A percentile compares a stretch with the other conserved stretches of the same genome.
phyloP scores from a whole-genome alignment of 2,797 vertebrate species.

The Catharus ustulatus region DNA sequence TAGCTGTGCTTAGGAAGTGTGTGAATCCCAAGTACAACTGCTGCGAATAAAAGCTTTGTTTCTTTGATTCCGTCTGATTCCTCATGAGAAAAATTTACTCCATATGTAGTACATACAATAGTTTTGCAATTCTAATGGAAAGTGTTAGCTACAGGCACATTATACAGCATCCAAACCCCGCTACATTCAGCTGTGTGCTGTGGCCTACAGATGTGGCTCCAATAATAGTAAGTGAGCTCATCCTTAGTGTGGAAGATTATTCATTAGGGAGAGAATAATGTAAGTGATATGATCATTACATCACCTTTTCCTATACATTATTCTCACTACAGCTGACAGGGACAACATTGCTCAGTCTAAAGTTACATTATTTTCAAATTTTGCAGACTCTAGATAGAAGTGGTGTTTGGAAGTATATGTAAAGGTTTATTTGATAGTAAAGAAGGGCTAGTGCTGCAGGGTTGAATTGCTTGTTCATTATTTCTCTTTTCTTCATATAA shows the following conservation, averaged over 20 bases:
- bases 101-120: conserved; percentile 23
- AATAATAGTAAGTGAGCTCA: conserved; percentile 90
- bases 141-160: conserved; percentile 48
- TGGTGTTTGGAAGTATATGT: not conserved
- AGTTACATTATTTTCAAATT: conserved; percentile 43
- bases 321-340: conserved; percentile 80
- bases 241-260: conserved; percentile 82
- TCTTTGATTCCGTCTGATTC: conserved; percentile 28
- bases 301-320: conserved; percentile 91
- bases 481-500: not conserved
- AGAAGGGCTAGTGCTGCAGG: not conserved
- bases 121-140: conserved; percentile 33
- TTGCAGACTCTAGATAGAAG: not conserved
- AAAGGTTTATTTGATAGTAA: not conserved
- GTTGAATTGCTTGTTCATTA: not conserved
- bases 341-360: conserved; percentile 74
- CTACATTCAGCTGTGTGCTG: conserved; percentile 69
- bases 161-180: conserved; percentile 58
- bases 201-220: conserved; percentile 86
- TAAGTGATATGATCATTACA: conserved; percentile 93
- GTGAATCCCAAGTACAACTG: conserved; percentile 53
- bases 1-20: conserved; percentile 51
- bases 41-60: conserved; percentile 48
- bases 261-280: conserved; percentile 85
- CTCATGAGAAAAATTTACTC: conserved; percentile 40